These are phyloP conservation scores for Helarctos malayanus DNA, from an alignment of 2,797 vertebrate genomes.

Conservation along the genomic window DNA sequence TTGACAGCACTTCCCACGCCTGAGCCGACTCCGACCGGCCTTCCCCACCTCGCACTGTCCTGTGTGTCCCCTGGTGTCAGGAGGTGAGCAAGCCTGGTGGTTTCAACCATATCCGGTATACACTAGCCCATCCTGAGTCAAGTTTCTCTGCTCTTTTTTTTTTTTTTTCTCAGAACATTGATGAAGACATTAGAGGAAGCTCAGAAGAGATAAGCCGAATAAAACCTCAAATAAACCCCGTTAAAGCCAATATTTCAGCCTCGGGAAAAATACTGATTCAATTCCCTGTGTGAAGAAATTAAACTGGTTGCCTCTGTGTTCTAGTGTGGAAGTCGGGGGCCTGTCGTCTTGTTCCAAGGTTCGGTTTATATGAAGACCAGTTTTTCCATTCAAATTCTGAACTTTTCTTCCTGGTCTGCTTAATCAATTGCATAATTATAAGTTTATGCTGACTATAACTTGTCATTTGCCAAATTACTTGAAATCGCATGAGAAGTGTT, in stretches of 20 bases:
- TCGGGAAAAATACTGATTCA: conserved; percentile 26
- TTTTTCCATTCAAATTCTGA: background rate
- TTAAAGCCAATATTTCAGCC: background rate
- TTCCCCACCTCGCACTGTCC: background rate
- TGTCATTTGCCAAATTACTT: background rate
- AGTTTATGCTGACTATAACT: background rate
- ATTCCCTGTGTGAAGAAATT: conserved; percentile 3
- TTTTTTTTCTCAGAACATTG: background rate
- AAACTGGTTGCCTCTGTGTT: background rate
- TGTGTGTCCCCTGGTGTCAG: background rate
- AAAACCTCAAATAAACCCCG: background rate
- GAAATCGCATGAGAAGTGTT: background rate
- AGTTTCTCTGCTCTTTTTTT: background rate
- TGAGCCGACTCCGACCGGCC: background rate
- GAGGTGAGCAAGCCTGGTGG: background rate
- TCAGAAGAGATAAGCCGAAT: background rate
- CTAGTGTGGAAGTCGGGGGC: background rate
- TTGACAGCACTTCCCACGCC: background rate
- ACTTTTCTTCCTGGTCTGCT: background rate
- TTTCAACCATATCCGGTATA: background rate
- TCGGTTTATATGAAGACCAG: background rate
- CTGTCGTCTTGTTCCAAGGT: background rate
- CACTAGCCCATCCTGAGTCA: background rate
- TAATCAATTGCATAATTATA: background rate
- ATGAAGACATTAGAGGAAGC: background rate